phyloP scores from a whole-genome alignment of 1,140 invertebrate species.

The Carposina sasakii region DNA sequence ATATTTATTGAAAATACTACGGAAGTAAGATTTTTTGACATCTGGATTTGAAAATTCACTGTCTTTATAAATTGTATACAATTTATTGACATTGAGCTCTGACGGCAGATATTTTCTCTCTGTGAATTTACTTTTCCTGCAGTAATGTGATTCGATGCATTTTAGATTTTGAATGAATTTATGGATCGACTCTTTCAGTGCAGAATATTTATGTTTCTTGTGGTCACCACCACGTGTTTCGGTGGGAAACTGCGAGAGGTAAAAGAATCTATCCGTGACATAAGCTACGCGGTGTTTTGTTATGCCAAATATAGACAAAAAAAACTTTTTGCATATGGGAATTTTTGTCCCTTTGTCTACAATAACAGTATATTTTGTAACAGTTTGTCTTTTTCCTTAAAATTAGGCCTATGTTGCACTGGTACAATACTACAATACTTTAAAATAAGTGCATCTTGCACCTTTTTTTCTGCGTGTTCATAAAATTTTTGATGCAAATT shows the following conservation, averaged over 20 bases:
- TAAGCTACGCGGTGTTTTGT: background rate
- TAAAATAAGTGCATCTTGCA: too few relatives aligned
- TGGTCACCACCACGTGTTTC: background rate
- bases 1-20: slow-evolving; percentile 3
- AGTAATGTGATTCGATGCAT: slow-evolving; percentile 16
- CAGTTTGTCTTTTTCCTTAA: background rate
- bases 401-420: background rate
- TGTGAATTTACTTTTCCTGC: slow-evolving; percentile 10
- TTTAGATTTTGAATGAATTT: background rate
- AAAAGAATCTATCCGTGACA: background rate
- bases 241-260: background rate
- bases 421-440: too few relatives aligned
- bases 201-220: background rate
- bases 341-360: background rate
- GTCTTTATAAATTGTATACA: slow-evolving; percentile 14
- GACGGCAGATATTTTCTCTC: slow-evolving; percentile 19
- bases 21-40: slow-evolving; percentile 8
- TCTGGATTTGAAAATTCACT: slow-evolving; percentile 5
- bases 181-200: background rate
- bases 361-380: background rate
- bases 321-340: background rate
- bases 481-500: too few relatives aligned
- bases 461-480: too few relatives aligned
- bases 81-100: slow-evolving; percentile 13
- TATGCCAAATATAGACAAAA: background rate